Percentiles rank a stretch among this genome's conserved stretches.
These are phyloP conservation scores for Tenualosa ilisha DNA, from an alignment of 2,797 vertebrate genomes.

Conservation along the genomic window DNA sequence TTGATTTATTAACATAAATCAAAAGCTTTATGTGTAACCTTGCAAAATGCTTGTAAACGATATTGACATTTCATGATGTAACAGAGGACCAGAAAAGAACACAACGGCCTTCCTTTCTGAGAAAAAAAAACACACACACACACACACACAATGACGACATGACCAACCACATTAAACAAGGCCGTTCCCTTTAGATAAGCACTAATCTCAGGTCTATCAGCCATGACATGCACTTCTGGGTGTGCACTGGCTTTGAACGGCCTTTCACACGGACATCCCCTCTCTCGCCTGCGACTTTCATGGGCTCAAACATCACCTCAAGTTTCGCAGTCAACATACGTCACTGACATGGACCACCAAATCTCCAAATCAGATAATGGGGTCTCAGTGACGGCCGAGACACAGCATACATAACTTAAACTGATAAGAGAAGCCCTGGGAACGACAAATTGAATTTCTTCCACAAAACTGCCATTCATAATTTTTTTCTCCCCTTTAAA, in stretches of 20 bases:
- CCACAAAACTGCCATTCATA: constrained; percentile 12
- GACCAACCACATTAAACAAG: neutral
- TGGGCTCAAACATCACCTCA: neutral
- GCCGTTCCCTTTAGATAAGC: neutral
- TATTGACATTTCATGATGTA: neutral
- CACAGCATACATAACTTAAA: neutral
- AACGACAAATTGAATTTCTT: neutral
- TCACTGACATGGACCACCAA: neutral
- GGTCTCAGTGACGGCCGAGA: neutral
- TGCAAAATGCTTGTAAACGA: neutral
- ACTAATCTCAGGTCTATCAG: neutral
- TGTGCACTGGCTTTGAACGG: neutral
- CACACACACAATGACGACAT: neutral
- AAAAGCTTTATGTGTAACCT: neutral
- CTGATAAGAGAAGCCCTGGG: neutral
- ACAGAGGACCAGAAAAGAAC: neutral
- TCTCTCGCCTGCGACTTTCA: neutral
- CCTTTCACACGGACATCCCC: neutral
- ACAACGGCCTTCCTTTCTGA: neutral
- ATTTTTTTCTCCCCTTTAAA: neutral
- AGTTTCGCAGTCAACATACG: neutral
- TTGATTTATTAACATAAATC: neutral
- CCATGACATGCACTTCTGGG: neutral
- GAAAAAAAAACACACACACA: neutral
- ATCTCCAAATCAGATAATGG: constrained; percentile 6